phyloP scores from a whole-genome alignment of 1,140 invertebrate species.

The Laupala kohalensis region DNA sequence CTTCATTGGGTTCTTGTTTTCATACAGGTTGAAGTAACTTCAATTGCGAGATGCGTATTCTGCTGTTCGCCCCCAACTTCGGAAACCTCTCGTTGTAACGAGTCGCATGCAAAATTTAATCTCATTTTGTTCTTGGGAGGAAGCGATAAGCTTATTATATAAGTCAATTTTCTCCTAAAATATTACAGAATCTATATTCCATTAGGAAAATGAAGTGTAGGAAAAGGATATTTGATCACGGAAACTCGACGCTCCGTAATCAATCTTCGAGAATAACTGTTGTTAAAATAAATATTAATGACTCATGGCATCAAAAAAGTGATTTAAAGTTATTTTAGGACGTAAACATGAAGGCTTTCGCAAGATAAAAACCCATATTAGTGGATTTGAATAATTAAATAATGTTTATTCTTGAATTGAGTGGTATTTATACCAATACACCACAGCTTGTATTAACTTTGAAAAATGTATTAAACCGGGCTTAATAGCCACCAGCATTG shows the following conservation, averaged over 20 bases:
- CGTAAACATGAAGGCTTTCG: background rate
- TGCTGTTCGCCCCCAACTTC: background rate
- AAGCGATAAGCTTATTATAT: background rate
- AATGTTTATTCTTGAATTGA: too few relatives aligned
- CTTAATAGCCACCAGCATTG: too few relatives aligned
- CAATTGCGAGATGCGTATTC: too few relatives aligned
- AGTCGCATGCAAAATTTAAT: background rate
- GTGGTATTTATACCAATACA: too few relatives aligned
- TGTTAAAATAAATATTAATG: background rate
- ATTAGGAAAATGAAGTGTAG: background rate
- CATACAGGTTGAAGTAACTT: too few relatives aligned
- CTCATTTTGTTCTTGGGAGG: background rate
- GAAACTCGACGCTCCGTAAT: background rate
- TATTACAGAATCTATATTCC: background rate
- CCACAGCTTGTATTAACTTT: too few relatives aligned
- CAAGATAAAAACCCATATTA: too few relatives aligned
- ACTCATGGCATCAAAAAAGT: background rate
- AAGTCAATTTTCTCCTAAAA: background rate
- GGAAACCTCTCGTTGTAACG: background rate
- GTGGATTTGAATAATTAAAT: too few relatives aligned
- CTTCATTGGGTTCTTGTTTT: too few relatives aligned
- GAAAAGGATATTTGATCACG: background rate
- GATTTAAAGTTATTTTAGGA: background rate
- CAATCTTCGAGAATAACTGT: background rate
- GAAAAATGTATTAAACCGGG: too few relatives aligned